Base-by-base conservation (phyloP, 1,140 invertebrate species). In the Zaprionus africanus region DNA sequence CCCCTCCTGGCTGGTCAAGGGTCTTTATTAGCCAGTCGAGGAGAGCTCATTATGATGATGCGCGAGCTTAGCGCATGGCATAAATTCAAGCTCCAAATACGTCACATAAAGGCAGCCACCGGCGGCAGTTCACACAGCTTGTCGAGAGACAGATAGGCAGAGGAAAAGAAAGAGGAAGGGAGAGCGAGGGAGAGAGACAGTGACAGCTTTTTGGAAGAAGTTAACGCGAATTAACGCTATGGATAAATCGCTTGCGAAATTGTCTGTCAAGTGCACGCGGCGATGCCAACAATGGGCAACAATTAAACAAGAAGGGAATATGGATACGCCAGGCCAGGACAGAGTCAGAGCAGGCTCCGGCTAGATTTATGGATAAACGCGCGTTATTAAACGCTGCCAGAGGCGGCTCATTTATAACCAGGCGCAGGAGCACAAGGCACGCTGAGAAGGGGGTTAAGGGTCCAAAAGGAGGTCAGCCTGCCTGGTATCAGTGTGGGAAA, bases 241-340 rank as follows among this genome's bases (percentile, higher is more conserved):
- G 66, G 58, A 84, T 65, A 88, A 84, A 79, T 79, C 59, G 78
- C 62, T 78, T 74, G 78, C 71, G 69, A 81, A 88, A 81, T 80
- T 78, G 78, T 81, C 71, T 90, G 85, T 84, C 78, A 84, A 83
- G 77, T 88, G 71, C 84, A 88, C 53, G 65, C 74, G 74, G 67
- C 61, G 58, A 12, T 58, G 43, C 43, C 57, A 36, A 36, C 19
- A 46, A 51, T 51, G 19, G 15, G 5, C 69, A 78, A 79, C 79
- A 88, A 87, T 87, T 82, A 87, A 83, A 41, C 58, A 56, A 57
- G 41, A 60, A 56, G 15, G 26, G 26, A 51, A 34, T 38, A 59
- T 46, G 13, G 51, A 61, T 51, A 36, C 22, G 73, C 65, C 56
- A 54, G 58, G 58, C 56, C 60, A 34, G 58, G 58, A 53, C 60